Evolutionary conservation across 2,888 invertebrate species (phyloP), one percentile per base, ranked within the genome.

Genomic region (Hypomecis punctinalis): DNA sequence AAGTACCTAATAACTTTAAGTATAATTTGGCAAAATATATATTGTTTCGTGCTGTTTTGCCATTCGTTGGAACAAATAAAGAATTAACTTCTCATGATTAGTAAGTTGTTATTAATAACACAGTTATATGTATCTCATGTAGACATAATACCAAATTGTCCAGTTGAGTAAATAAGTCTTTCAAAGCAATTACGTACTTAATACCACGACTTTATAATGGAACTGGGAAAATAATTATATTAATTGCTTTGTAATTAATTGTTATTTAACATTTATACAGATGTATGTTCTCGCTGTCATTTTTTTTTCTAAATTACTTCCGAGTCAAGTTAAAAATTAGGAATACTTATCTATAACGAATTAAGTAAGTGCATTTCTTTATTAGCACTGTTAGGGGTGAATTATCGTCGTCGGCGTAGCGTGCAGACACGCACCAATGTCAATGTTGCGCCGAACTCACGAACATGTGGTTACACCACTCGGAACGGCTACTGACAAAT

Each of bases 341-440:
- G 23, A 2, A 23, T 23, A 23, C n/a, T n/a, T 23, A 23, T 3
- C 1, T 2, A 23, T 23, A 23, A 23, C 23, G 23, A 23, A 23
- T 23, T 23, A 23, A 23, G 23, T 23, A 23, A 23, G 23, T 23
- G 23, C 23, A 23, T 23, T 23, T 23, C 23, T 23, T 23, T 23
- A 23, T 23, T 23, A 23, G 23, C 23, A 23, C 23, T 23, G 3
- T 23, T 23, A 23, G 23, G 23, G 3, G 23, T 23, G 79, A 83
- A 80, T 87, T 86, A 87, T 84, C 74, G 80, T 74, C 74, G 79
- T 68, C 67, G 63, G 66, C 69, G 54, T 86, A 67, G 86, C 89
- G 88, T 90, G 89, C 82, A 81, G 75, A 76, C 82, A 86, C 79
- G 86, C 83, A 75, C 69, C 86, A 88, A 83, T 87, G 88, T 84